phyloP scores from a whole-genome alignment of 1,140 invertebrate species.

The Lasioglossum albipes region DNA sequence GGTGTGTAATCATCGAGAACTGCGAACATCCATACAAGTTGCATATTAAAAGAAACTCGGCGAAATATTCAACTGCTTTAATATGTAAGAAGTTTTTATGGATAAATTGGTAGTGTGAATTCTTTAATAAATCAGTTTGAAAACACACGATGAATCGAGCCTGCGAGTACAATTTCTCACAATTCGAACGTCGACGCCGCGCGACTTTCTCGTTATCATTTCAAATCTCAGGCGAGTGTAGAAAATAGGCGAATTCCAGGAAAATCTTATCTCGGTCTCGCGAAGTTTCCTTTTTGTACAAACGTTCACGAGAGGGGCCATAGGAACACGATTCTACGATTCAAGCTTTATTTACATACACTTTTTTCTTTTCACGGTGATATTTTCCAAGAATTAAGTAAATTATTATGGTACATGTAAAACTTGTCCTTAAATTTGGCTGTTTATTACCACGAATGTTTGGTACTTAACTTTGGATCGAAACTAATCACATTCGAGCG shows the following conservation, averaged over 20 bases:
- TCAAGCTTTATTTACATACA: constrained; percentile 73
- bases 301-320: not conserved
- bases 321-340: constrained; percentile 24
- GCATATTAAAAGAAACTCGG: constrained; percentile 47
- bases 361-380: constrained; percentile 58
- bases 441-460: constrained; percentile 65
- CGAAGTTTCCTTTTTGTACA: not conserved
- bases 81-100: constrained; percentile 78
- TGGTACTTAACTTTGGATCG: constrained; percentile 57
- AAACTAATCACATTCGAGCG: constrained; percentile 46
- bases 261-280: not conserved
- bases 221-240: no score
- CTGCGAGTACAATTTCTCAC: not conserved
- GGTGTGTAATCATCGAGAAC: constrained; percentile 53
- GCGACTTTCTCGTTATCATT: not conserved
- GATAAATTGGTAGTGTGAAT: constrained; percentile 77
- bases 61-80: constrained; percentile 73
- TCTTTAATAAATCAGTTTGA: constrained; percentile 78
- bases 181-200: not conserved
- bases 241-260: not conserved
- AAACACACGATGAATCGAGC: constrained; percentile 33
- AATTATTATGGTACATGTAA: constrained; percentile 68
- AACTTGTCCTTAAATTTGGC: constrained; percentile 69
- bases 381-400: constrained; percentile 71
- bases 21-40: constrained; percentile 35